Percentiles rank a stretch among this genome's conserved stretches.
phyloP scores from a whole-genome alignment of 2,888 invertebrate genomes.

The Lathronympha strigana region DNA sequence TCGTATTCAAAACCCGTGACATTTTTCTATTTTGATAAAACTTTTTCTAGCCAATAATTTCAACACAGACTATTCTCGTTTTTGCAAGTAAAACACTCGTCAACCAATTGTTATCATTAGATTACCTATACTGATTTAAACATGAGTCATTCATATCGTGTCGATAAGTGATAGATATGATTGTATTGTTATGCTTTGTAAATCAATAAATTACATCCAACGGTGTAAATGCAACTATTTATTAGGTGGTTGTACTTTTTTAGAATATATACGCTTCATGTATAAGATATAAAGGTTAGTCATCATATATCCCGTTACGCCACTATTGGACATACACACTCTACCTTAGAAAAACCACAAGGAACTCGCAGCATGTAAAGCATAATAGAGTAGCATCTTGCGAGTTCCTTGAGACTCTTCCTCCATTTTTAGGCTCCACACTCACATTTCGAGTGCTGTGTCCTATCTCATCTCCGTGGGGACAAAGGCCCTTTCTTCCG shows the following conservation, averaged over 20 bases:
- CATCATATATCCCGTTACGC: too few relatives aligned
- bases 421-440: conserved; percentile 28
- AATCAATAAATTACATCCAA: conserved; percentile 1
- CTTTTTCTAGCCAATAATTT: conserved; percentile 33
- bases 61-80: neutral
- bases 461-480: conserved; percentile 61
- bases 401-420: conserved; percentile 11
- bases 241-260: too few relatives aligned
- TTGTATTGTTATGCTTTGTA: neutral
- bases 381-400: conserved; percentile 39
- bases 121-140: conserved; percentile 23
- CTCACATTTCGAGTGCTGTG: conserved; percentile 51
- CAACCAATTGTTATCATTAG: conserved; percentile 7
- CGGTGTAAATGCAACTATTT: neutral
- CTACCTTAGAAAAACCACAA: too few relatives aligned
- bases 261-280: too few relatives aligned
- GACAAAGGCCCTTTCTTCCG: conserved; percentile 69
- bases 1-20: conserved; percentile 55
- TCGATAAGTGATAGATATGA: neutral
- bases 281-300: too few relatives aligned
- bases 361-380: too few relatives aligned
- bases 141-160: conserved; percentile 21
- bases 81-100: neutral
- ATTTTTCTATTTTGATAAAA: conserved; percentile 53
- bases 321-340: too few relatives aligned